Evolutionary conservation across 2,113 vertebrate species (phyloP).

Genomic region (Scytalopus superciliaris): DNA sequence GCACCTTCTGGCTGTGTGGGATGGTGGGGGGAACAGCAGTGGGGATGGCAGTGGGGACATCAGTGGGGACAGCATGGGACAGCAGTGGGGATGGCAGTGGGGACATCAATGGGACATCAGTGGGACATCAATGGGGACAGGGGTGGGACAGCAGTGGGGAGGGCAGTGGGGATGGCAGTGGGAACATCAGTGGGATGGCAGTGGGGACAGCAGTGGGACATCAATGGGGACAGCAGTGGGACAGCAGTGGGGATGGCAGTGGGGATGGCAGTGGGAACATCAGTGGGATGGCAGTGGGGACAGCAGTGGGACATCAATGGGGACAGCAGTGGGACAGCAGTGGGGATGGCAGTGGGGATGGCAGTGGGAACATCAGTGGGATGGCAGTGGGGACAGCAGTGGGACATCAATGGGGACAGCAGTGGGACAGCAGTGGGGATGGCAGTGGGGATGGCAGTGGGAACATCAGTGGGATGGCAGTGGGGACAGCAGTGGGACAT

Average conservation of each 20-base stretch:
- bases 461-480: too few species aligned
- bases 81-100: not conserved
- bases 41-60: not conserved
- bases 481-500: too few species aligned
- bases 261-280: not conserved
- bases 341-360: too few species aligned
- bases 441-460: too few species aligned
- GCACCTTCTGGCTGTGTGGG: not conserved
- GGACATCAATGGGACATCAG: not conserved
- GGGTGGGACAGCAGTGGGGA: not conserved
- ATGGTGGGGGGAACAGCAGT: too few species aligned
- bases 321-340: too few species aligned
- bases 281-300: not conserved
- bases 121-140: not conserved
- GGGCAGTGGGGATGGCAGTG: not conserved
- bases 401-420: too few species aligned
- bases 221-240: not conserved
- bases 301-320: not conserved
- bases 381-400: fast-evolving
- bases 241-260: not conserved
- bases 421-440: too few species aligned
- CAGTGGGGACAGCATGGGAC: not conserved
- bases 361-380: too few species aligned
- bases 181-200: not conserved
- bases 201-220: not conserved